Evolutionary conservation across 2,888 invertebrate species (phyloP), one percentile per base, ranked within the genome.

Genomic region (Prosopocoilus inquinatus): DNA sequence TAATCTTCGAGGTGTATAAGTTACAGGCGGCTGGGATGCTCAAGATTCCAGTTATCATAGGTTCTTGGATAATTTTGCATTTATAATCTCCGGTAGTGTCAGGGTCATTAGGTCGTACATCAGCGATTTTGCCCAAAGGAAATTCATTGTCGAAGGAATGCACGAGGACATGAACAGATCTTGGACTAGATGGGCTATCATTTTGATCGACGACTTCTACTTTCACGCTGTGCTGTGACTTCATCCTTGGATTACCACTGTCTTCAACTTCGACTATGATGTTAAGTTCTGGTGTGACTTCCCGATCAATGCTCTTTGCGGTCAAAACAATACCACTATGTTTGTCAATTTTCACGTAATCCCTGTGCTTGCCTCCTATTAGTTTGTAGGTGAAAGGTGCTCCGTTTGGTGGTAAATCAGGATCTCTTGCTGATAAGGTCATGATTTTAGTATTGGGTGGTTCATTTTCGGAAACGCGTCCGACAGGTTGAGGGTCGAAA

Each of bases 51-150:
- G 84, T 82, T 47, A 81, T 72, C 9, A 84, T 79, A 64, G 79
- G 84, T 71, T 76, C 84, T 75, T 80, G 86, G 66, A 91, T 77
- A 60, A 94, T 86, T 71, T 86, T 87, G 73, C 96, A 97, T 68
- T 83, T 86, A 71, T 96, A 96, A 69, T 93, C 89, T 2, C 96
- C 96, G 49, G 87, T 85, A n/a, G 85, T 84, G 74, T 97, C 96
- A 0, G 89, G 86, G 79, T 97, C 97, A 70, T 92, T 90, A 1
- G 97, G 97, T 76, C 89, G 91, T 0, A 96, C 90, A 75, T 94
- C 87, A 5, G 94, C 96, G 60, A 97, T 88, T 77, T 89, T 90
- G n/a, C 90, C 90, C 15, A 84, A 73, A 0, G 92, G 90, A 67
- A 89, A 84, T 58, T 84, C 82, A 51, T 87, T 87, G 68, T 92